Conservation (phyloP, 2,113 vertebrate species). For the Neotoma lepida region DNA sequence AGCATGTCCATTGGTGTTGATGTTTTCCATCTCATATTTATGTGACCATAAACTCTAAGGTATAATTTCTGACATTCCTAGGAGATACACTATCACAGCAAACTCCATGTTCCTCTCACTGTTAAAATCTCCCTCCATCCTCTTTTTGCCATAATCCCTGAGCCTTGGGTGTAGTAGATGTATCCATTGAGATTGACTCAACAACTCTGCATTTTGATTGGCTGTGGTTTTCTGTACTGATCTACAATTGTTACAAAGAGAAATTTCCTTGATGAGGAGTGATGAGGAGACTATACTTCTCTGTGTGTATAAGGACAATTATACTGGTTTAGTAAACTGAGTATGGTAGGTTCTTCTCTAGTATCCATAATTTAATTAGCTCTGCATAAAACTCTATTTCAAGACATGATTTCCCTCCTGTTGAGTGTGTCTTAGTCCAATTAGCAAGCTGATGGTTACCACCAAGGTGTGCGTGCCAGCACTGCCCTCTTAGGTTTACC, state of each 20-base stretch:
- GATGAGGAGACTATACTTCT: neutral
- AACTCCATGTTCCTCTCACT: neutral
- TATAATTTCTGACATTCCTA: neutral
- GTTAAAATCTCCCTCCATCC: neutral
- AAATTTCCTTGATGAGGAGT: neutral
- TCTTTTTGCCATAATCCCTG: neutral
- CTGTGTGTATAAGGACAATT: neutral
- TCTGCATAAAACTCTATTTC: neutral
- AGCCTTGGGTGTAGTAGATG: neutral
- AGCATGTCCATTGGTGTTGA: neutral
- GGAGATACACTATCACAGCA: neutral
- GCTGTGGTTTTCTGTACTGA: neutral
- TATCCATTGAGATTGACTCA: neutral
- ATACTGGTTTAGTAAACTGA: neutral
- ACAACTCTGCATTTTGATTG: neutral
- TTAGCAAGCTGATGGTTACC: neutral
- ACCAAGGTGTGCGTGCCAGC: neutral
- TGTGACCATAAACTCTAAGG: neutral
- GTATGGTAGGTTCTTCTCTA: neutral
- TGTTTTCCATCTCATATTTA: neutral
- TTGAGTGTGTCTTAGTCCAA: neutral
- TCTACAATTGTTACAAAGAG: neutral
- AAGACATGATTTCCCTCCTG: neutral
- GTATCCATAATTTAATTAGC: neutral
- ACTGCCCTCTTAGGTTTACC: neutral